phyloP scores from a whole-genome alignment of 2,113 vertebrate genomes.

The Entosphenus tridentatus region DNA sequence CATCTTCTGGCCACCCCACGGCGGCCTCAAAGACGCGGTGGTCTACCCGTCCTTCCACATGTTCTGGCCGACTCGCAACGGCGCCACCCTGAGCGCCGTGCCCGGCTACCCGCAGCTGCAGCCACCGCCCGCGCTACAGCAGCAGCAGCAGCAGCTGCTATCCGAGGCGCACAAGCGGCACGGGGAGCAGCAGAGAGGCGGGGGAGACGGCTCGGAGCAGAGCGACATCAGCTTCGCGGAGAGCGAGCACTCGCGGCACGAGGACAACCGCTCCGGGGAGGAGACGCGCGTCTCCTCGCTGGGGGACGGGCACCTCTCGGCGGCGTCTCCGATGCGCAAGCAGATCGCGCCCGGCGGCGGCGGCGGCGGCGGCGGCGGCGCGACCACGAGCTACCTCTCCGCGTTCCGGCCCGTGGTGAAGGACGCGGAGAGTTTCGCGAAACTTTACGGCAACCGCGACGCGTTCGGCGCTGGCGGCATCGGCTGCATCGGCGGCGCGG shows the following conservation, averaged over 20 bases:
- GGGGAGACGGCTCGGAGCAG: conserved; percentile 24
- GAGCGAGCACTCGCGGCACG: conserved; percentile 29
- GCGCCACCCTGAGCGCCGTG: conserved; percentile 42
- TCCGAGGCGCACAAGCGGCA: conserved; percentile 22
- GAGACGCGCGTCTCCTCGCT: conserved; percentile 25
- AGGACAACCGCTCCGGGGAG: conserved; percentile 43
- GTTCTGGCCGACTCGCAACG: conserved; percentile 43
- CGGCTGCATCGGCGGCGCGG: too few relatives aligned
- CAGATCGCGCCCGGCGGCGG: too few relatives aligned
- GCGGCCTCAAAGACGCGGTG: neutral
- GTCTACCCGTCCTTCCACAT: conserved; percentile 65
- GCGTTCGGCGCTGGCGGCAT: conserved; percentile 17
- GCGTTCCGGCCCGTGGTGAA: conserved; percentile 78
- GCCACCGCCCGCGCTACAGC: conserved; percentile 18
- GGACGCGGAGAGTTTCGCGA: conserved; percentile 69
- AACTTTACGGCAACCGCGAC: conserved; percentile 63
- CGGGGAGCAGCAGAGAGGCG: conserved; percentile 16
- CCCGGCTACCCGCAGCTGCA: conserved; percentile 45
- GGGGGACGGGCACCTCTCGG: conserved; percentile 26
- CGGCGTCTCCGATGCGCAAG: too few relatives aligned
- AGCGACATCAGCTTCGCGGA: conserved; percentile 28
- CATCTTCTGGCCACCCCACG: conserved; percentile 2
- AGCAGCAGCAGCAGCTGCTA: conserved; percentile 28
- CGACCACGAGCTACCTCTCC: conserved; percentile 63
- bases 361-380: conserved; percentile 8